Percentiles rank a stretch among this genome's conserved stretches.
Evolutionary conservation across 1,140 invertebrate genomes (phyloP).

Genomic region (Neomicropteryx cornuta): DNA sequence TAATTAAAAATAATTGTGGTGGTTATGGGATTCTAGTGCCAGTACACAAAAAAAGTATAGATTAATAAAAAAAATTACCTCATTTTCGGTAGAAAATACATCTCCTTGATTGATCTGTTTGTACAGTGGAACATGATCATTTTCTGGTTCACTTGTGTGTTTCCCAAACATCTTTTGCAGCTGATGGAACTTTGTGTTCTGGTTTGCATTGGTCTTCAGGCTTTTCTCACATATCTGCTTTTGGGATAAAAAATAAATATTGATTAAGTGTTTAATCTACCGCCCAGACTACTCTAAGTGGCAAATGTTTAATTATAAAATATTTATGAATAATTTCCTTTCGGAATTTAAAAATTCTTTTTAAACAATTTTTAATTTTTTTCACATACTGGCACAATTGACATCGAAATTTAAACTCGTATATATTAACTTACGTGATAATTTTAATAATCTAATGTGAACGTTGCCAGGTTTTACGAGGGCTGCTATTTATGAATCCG

Average conservation of each 20-base stretch:
- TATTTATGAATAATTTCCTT: too few relatives aligned
- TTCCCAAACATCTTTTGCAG: constrained; percentile 61
- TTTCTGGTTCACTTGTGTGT: constrained; percentile 26
- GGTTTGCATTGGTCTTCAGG: constrained; percentile 61
- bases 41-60: neutral
- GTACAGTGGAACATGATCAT: constrained; percentile 39
- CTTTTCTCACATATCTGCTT: constrained; percentile 48
- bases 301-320: too few relatives aligned
- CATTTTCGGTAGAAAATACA: constrained; percentile 43
- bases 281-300: too few relatives aligned
- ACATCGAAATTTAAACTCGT: too few relatives aligned
- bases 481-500: too few relatives aligned
- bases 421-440: too few relatives aligned
- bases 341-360: too few relatives aligned
- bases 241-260: constrained; percentile 6
- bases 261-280: neutral
- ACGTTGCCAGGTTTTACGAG: too few relatives aligned
- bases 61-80: constrained; percentile 26
- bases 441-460: too few relatives aligned
- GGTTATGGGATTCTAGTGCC: constrained; percentile 2
- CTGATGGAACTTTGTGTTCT: constrained; percentile 66
- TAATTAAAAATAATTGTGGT: constrained; percentile 6
- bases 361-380: too few relatives aligned
- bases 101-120: constrained; percentile 45
- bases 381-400: too few relatives aligned